These are phyloP conservation scores for Cantharis nigra DNA, from an alignment of 2,888 invertebrate species.

Conservation along the genomic window DNA sequence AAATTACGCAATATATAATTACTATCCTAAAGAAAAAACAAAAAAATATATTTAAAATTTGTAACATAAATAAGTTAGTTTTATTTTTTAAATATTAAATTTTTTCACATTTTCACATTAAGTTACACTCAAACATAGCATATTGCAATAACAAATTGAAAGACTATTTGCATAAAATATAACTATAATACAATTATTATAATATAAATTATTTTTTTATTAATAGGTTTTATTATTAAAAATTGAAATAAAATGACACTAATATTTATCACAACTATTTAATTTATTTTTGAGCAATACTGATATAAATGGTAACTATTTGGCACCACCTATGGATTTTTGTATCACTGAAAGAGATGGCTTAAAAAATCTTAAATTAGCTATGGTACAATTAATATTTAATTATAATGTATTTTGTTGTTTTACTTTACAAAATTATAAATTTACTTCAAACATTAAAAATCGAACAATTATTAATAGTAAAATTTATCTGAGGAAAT, in stretches of 20 bases:
- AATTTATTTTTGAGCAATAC: conserved; percentile 35
- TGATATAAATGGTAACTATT: conserved; percentile 43
- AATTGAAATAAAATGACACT: conserved; percentile 7
- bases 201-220: not conserved
- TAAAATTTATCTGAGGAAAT: too few relatives aligned
- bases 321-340: conserved; percentile 39
- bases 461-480: too few relatives aligned
- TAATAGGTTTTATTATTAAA: not conserved
- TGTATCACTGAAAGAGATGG: conserved; percentile 38
- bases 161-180: not conserved
- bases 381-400: not conserved
- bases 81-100: conserved; percentile 15
- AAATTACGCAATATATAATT: too few relatives aligned
- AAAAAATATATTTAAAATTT: not conserved
- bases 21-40: not conserved
- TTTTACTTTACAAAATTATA: not conserved
- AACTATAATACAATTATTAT: not conserved
- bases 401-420: not conserved
- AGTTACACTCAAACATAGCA: conserved; percentile 34
- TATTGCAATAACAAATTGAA: not conserved
- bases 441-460: not conserved
- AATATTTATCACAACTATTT: conserved; percentile 17
- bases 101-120: conserved; percentile 32
- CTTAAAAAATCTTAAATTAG: conserved; percentile 4
- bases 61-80: conserved; percentile 3